Conservation (phyloP, 2,113 vertebrate species). For the Ahaetulla prasina region DNA sequence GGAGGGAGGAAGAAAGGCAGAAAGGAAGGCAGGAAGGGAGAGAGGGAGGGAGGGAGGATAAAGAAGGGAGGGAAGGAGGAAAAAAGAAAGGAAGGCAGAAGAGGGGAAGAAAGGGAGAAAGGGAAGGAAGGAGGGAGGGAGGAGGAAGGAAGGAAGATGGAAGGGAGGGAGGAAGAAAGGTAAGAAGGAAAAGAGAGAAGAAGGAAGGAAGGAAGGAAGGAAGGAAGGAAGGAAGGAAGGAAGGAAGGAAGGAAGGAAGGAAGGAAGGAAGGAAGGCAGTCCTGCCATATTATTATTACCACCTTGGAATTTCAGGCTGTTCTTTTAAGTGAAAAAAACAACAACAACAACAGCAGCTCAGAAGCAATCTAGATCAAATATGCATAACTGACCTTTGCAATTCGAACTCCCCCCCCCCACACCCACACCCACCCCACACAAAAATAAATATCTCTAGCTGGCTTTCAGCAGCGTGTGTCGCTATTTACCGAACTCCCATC, state of each 20-base stretch:
- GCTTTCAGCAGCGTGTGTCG: slow-evolving; percentile 17
- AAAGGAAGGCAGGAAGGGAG: neutral
- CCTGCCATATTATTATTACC: neutral
- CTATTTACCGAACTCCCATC: slow-evolving; percentile 37
- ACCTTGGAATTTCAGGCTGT: neutral
- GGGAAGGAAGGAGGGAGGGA: fast-evolving
- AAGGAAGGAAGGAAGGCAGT: neutral
- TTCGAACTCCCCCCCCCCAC: neutral
- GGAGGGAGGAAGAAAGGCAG: neutral
- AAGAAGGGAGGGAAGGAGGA: too few relatives aligned
- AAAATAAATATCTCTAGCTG: neutral
- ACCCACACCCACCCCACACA: neutral
- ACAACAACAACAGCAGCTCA: neutral
- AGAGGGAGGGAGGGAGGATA: fast-evolving
- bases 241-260: neutral
- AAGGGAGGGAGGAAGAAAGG: fast-evolving
- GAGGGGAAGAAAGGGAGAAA: neutral
- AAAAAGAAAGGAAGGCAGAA: neutral
- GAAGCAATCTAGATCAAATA: neutral
- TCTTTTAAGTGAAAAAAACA: neutral
- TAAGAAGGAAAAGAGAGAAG: too few relatives aligned
- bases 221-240: too few relatives aligned
- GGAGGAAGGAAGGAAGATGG: too few relatives aligned
- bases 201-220: too few relatives aligned
- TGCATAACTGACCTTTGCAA: neutral